Percentiles rank a stretch among this genome's conserved stretches.
Conservation (phyloP, 2,113 vertebrate species). For the Ailurus styani region DNA sequence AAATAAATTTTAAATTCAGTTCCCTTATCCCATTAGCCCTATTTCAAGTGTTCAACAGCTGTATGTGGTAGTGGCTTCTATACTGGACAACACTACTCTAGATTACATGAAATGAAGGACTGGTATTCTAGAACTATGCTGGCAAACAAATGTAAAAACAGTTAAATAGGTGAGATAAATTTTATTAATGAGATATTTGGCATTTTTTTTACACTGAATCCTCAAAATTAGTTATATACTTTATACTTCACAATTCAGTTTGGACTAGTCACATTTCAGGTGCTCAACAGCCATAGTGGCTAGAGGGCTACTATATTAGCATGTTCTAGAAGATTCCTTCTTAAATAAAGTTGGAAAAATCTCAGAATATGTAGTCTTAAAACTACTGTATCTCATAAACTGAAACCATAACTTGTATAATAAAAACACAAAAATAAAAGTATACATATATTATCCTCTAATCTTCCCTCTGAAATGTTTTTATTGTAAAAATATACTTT, state of each 20-base stretch:
- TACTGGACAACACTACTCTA: background rate
- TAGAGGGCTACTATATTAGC: background rate
- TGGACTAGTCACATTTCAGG: background rate
- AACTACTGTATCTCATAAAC: background rate
- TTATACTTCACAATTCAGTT: background rate
- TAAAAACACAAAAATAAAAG: background rate
- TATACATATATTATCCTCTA: background rate
- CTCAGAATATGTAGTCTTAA: background rate
- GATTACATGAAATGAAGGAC: background rate
- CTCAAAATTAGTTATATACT: background rate
- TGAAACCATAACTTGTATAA: background rate
- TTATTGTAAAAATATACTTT: background rate
- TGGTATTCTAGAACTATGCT: background rate
- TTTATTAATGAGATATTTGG: background rate
- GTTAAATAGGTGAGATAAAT: background rate
- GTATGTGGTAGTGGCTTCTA: background rate
- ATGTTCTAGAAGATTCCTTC: background rate
- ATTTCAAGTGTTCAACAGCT: background rate
- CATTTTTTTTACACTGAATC: background rate
- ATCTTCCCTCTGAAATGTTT: background rate
- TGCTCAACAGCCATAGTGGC: background rate
- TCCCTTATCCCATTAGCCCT: background rate
- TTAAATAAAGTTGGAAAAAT: background rate
- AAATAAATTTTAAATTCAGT: background rate
- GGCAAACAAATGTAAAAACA: background rate